Base-by-base conservation (phyloP, 1,140 invertebrate species). In the Wasmannia auropunctata region DNA sequence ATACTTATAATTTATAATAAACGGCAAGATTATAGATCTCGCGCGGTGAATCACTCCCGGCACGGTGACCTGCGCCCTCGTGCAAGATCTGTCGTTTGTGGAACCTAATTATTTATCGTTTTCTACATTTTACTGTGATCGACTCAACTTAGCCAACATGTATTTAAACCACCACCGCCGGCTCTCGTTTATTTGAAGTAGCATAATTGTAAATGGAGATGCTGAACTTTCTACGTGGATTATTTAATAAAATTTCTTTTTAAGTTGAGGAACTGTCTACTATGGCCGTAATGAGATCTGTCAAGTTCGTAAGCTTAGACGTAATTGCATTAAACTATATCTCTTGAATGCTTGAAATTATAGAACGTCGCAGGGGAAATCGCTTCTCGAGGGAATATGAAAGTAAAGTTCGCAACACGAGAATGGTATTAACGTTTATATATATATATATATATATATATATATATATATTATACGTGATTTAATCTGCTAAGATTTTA, bases 81-180 rank as follows among this genome's bases (percentile, higher is more conserved):
- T 67, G 62, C 46, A 46, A 80, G 83, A 86, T 79, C 40, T 63
- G 51, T 54, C 87, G 51, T 75, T 87, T 79, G 51, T 40, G 60
- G 5, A 87, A 79, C 31, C 16, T 72, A n/a, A n/a, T n/a, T 76
- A 58, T 77, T 88, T 54, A 85, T 43, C 54, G 40, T 85, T 87
- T 65, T 75, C 56, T 46, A 62, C 56, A 28, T 34, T 58, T 85
- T 88, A 72, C 87, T 88, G 87, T 88, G 87, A 88, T 88, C 54
- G 60, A 81, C 8, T 43, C 19, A 51, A 67, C 54, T 72, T 83
- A 83, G 51, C 28, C 25, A 72, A 74, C 51, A 74, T 83, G 25
- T 83, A 83, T 83, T 83, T 72, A 83, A 81, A 49, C 14, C 25
- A 69, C n/a, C n/a, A n/a, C n/a, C 34, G 19, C 19, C 31, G 31